These are phyloP conservation scores for Margarornis squamiger DNA, from an alignment of 2,797 vertebrate genomes.

Conservation along the genomic window DNA sequence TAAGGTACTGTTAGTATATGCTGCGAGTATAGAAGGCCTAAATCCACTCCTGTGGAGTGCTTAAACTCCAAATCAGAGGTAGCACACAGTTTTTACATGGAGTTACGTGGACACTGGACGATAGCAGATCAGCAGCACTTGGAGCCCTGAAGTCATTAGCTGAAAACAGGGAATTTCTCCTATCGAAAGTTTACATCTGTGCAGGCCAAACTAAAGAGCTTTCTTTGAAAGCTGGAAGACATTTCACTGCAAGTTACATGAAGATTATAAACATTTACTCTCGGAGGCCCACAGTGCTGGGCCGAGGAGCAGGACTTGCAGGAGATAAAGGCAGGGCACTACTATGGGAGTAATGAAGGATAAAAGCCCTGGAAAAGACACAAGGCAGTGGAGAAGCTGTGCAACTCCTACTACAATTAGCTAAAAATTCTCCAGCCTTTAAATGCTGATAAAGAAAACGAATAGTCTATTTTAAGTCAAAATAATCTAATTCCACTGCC, in stretches of 20 bases:
- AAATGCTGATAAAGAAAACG: not conserved
- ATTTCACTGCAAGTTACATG: constrained; percentile 36
- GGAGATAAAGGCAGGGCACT: not conserved
- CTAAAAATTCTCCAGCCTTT: not conserved
- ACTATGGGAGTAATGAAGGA: not conserved
- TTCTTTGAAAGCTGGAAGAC: constrained; percentile 42
- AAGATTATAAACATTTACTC: constrained; percentile 46
- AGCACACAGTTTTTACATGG: not conserved
- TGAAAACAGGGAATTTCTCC: constrained; percentile 32
- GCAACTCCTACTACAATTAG: not conserved
- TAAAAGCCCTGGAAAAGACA: not conserved
- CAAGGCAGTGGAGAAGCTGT: not conserved
- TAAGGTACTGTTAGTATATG: not conserved
- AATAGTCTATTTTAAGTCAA: not conserved
- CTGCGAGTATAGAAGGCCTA: not conserved
- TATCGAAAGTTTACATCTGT: constrained; percentile 10
- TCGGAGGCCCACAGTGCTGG: not conserved
- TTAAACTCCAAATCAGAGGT: not conserved
- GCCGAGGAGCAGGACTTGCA: not conserved
- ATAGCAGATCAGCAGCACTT: not conserved
- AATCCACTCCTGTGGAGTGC: not conserved
- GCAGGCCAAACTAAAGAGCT: constrained; percentile 40
- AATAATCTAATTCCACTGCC: not conserved
- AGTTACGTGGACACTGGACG: not conserved
- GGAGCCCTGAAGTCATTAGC: not conserved